These are phyloP conservation scores for Chaunax sp. DNA, from an alignment of 2,797 vertebrate genomes.

Conservation along the genomic window DNA sequence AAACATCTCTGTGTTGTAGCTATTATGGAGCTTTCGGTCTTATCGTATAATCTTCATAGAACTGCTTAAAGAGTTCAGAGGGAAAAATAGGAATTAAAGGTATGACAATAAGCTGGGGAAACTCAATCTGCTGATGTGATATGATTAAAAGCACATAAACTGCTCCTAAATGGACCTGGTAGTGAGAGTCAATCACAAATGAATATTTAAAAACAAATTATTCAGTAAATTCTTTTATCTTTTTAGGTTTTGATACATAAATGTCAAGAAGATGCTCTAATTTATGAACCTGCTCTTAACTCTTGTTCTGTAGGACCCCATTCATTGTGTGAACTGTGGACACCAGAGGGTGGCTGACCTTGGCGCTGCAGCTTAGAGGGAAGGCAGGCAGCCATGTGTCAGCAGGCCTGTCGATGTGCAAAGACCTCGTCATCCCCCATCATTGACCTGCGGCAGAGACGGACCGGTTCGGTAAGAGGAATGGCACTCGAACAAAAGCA, in stretches of 20 bases:
- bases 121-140: not conserved
- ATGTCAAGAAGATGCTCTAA: not conserved
- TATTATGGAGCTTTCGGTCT: not conserved
- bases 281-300: not conserved
- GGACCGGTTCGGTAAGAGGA: constrained; percentile 23
- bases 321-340: not conserved
- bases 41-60: not conserved
- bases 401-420: constrained; percentile 21
- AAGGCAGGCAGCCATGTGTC: constrained; percentile 39
- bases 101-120: not conserved
- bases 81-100: not conserved
- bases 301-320: not conserved
- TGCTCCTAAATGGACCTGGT: not conserved
- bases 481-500: constrained; percentile 13
- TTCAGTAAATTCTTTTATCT: no score
- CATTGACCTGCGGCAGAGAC: constrained; percentile 22
- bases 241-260: not conserved
- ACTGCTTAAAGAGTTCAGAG: not conserved
- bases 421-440: constrained; percentile 34
- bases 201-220: no score
- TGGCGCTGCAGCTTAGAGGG: constrained; percentile 32
- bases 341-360: constrained; percentile 49
- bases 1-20: not conserved
- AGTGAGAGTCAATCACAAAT: not conserved
- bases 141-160: not conserved